phyloP scores from a whole-genome alignment of 2,888 invertebrate genomes.

The Phaedon cochleariae region DNA sequence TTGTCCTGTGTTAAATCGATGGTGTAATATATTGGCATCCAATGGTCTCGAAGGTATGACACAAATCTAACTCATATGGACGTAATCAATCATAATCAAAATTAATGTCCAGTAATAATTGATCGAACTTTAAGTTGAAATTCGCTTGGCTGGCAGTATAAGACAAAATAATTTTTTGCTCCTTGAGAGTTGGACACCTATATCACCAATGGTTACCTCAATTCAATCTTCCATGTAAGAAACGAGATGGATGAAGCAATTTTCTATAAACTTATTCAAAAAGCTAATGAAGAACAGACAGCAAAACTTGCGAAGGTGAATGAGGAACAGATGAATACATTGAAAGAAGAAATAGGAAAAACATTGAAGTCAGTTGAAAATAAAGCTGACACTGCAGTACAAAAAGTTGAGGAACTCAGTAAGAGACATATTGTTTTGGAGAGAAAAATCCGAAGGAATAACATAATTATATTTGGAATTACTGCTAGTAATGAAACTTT shows the following conservation, averaged over 20 bases:
- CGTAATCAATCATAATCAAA: no score
- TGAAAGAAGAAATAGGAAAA: conserved; percentile 8
- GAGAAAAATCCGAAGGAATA: conserved; percentile 2
- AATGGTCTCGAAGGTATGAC: no score
- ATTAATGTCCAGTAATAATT: no score
- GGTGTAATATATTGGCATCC: no score
- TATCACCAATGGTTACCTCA: no score
- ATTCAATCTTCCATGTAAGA: no score
- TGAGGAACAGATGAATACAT: conserved; percentile 3
- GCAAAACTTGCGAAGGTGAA: conserved; percentile 2
- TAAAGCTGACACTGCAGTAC: conserved; percentile 6
- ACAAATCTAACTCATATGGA: no score
- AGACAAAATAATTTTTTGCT: no score
- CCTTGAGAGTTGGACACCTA: no score
- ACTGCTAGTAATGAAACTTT: background rate
- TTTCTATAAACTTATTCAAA: conserved; percentile 10
- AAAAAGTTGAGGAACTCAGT: conserved; percentile 1
- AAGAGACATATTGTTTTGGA: background rate
- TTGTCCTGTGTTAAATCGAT: no score
- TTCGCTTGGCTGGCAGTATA: no score
- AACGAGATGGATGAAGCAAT: conserved; percentile 2
- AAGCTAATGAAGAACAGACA: background rate
- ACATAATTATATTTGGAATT: conserved; percentile 10
- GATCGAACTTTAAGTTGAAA: no score
- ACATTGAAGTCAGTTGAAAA: background rate